Base-by-base conservation (phyloP, 2,113 vertebrate genomes). In the Hucho hucho region DNA sequence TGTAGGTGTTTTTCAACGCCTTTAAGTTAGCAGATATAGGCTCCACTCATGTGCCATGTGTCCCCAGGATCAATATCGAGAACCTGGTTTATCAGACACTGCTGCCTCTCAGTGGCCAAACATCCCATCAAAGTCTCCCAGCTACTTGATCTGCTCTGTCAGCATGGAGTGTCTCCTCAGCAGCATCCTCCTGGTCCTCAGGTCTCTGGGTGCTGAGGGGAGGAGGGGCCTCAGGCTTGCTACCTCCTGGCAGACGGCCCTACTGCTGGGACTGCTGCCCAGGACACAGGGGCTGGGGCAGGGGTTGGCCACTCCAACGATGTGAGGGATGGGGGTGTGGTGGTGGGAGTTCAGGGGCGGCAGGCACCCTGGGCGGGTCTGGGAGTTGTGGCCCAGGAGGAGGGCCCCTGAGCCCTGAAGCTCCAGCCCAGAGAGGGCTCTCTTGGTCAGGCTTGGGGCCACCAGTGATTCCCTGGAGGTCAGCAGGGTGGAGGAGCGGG, bases 101-200 rank as follows among this genome's bases (percentile, higher is more conserved):
- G 37, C 9, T 11, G 37, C 9, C 9, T 43, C 56, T 87, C 63
- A 81, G 73, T 88, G 90, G 69, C 85, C 84, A 79, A 76, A 74
- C 16, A 81, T 78, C 47, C 84, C 49, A 70, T 91, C 92, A 84
- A 95, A 91, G 81, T 91, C 91, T 13, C 93, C 91, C 32, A 93
- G 77, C 11, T 94, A 91, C 81, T 94, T 94, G 61, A 94, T 93
- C 84, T 95, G 93, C 72, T 96, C 90, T 2, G 37, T 43, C 37
- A 11, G 37, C 6, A 43, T 43, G 9, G 37, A 43, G 37, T 43
- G 37, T 43, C 37, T 92, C 73, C 95, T 88, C 66, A 92, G 77
- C 2, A 95, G 83, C 81, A 88, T 92, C 81, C 92, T 94, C 0
- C 79, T 92, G 25, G 68, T 92, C 87, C 24, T 69, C 37, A 43